phyloP scores from a whole-genome alignment of 2,797 vertebrate species.

The Sphaeramia orbicularis region DNA sequence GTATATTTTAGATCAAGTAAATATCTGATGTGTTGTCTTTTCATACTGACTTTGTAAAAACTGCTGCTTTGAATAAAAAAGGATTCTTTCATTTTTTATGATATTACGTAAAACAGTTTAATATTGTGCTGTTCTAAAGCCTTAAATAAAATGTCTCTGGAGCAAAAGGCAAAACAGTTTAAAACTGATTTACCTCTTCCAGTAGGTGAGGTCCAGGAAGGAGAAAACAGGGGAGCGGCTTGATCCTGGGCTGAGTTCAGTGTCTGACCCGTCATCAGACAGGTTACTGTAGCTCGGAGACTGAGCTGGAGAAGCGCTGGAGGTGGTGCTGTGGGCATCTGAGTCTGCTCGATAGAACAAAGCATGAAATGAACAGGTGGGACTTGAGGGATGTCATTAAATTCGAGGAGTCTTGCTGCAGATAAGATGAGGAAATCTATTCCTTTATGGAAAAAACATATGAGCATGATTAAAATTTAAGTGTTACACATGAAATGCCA shows the following conservation, averaged over 20 bases:
- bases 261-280: constrained; percentile 96
- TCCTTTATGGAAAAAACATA: not conserved
- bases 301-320: constrained; percentile 96
- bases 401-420: not conserved
- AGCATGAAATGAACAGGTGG: not conserved
- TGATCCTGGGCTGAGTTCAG: constrained; percentile 91
- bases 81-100: not conserved
- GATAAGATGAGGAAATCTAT: not conserved
- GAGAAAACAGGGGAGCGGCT: constrained; percentile 94
- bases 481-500: not conserved
- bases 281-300: constrained; percentile 98
- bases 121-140: not conserved
- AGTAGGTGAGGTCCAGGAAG: constrained; percentile 97
- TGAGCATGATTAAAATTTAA: not conserved
- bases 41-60: not conserved
- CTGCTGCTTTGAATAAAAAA: not conserved
- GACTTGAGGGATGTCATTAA: not conserved
- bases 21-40: not conserved
- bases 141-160: not conserved
- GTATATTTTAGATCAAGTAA: no score
- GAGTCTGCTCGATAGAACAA: constrained; percentile 85
- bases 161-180: not conserved
- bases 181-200: constrained; percentile 90
- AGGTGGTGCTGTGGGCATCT: constrained; percentile 97
- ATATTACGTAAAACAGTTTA: not conserved